Base-by-base conservation (phyloP, 1,140 invertebrate species). In the Anoplolepis gracilipes region DNA sequence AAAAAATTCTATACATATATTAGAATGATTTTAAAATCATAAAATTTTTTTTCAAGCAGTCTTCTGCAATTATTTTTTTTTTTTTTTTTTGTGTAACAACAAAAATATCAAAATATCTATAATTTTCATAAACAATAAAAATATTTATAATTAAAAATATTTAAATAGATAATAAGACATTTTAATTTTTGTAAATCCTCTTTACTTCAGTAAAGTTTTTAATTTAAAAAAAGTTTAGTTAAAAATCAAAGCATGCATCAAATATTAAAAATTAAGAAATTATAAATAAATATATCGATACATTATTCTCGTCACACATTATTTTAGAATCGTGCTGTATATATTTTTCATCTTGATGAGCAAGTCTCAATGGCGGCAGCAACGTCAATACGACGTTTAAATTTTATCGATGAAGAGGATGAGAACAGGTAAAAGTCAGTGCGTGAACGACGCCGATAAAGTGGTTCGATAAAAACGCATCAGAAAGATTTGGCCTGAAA, bases 391-490 rank as follows among this genome's bases (percentile, higher is more conserved):
- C 28, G 33, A 72, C n/a, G 78, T 8, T 59, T 36, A 82, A 72
- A 73, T 67, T 73, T 64, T 67, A 77, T 46, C 16, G 72, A 0
- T 8, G 57, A 64, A 36, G 39, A 46, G 57, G 57, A 77, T 53
- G 81, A 30, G 30, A 30, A 28, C 72, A 53, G 36, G 22, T 77
- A 42, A n/a, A 69, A 81, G 77, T 82, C 59, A 67, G 65, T 39
- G 77, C 79, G 79, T 75, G 42, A 86, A 84, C 85, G 78, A 79
- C 59, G 53, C 55, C 67, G 85, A 86, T 86, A 86, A 75, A 86
- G 85, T 84, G 79, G 79, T 75, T 69, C 49, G 85, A 86, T 86
- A 86, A 86, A 86, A 86, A 73, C 70, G 61, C 85, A 86, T 86
- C 69, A 53, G 49, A 57, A 30, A 86, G 22, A n/a, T 73, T 61